Percentiles rank a stretch among this genome's conserved stretches.
phyloP scores from a whole-genome alignment of 2,888 invertebrate genomes.

The Tachystola acroxantha region DNA sequence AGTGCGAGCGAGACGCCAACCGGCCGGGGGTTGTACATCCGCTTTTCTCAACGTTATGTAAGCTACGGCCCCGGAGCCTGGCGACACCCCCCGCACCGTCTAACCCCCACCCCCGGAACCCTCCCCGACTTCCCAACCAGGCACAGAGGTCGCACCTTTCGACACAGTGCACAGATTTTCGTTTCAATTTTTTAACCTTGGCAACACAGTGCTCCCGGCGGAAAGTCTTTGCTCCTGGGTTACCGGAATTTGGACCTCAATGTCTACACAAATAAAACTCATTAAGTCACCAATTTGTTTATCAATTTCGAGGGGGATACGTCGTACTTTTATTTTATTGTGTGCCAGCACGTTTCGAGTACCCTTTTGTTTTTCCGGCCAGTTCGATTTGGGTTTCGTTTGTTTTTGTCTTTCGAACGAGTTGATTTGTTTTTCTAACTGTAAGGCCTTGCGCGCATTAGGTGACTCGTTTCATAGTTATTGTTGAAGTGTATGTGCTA shows the following conservation, averaged over 20 bases:
- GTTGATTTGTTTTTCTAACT: not conserved
- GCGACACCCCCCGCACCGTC: conserved; percentile 28
- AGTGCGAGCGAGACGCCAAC: conserved; percentile 55
- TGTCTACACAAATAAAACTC: conserved; percentile 43
- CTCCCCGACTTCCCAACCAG: conserved; percentile 7
- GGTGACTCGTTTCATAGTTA: too few species aligned
- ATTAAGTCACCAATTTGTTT: conserved; percentile 49
- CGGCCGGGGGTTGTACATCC: conserved; percentile 57
- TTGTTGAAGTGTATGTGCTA: too few species aligned
- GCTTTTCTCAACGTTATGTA: conserved; percentile 73
- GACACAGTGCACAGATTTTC: conserved; percentile 1
- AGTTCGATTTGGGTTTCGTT: not conserved
- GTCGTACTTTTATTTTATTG: conserved; percentile 16
- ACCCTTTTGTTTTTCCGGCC: conserved; percentile 1
- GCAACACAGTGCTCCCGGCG: conserved; percentile 20
- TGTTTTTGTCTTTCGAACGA: not conserved
- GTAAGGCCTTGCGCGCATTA: too few species aligned
- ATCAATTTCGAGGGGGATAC: conserved; percentile 31
- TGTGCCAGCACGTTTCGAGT: conserved; percentile 6
- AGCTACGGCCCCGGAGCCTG: conserved; percentile 73
- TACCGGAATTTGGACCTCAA: conserved; percentile 43
- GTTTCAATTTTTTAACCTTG: not conserved
- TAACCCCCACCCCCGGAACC: conserved; percentile 17
- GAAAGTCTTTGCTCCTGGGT: conserved; percentile 28
- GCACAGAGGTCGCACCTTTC: not conserved